Evolutionary conservation across 1,140 invertebrate species (phyloP).

Genomic region (Euwallacea similis): DNA sequence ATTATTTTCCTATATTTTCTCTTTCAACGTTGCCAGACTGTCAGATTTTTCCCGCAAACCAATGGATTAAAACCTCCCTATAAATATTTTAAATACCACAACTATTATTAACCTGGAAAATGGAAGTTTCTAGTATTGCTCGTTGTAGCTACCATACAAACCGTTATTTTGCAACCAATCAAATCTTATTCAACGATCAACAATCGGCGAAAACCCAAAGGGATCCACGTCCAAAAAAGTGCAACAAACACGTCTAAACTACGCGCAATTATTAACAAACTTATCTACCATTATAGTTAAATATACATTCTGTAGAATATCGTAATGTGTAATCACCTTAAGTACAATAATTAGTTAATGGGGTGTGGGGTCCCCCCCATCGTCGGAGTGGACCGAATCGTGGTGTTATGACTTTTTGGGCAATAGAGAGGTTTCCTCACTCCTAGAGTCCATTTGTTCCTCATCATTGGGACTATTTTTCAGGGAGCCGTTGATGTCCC

Average conservation of each 20-base stretch:
- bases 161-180: background rate
- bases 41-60: too few relatives aligned
- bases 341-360: constrained; percentile 15
- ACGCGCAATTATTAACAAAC: too few relatives aligned
- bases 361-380: constrained; percentile 13
- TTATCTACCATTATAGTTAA: background rate
- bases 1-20: too few relatives aligned
- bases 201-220: background rate
- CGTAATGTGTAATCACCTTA: constrained; percentile 11
- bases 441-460: constrained; percentile 39
- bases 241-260: too few relatives aligned
- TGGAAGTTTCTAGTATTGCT: background rate
- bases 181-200: background rate
- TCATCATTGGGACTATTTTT: constrained; percentile 44
- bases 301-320: background rate
- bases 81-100: too few relatives aligned
- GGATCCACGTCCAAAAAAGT: background rate
- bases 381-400: constrained; percentile 29
- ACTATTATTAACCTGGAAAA: too few relatives aligned
- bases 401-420: constrained; percentile 51
- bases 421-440: constrained; percentile 48
- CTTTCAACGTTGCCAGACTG: too few relatives aligned
- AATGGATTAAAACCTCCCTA: too few relatives aligned
- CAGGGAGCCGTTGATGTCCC: constrained; percentile 46
- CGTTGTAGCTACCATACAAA: background rate